Percentiles rank a stretch among this genome's conserved stretches.
phyloP scores from a whole-genome alignment of 2,797 vertebrate species.

The Limnodromus scolopaceus region DNA sequence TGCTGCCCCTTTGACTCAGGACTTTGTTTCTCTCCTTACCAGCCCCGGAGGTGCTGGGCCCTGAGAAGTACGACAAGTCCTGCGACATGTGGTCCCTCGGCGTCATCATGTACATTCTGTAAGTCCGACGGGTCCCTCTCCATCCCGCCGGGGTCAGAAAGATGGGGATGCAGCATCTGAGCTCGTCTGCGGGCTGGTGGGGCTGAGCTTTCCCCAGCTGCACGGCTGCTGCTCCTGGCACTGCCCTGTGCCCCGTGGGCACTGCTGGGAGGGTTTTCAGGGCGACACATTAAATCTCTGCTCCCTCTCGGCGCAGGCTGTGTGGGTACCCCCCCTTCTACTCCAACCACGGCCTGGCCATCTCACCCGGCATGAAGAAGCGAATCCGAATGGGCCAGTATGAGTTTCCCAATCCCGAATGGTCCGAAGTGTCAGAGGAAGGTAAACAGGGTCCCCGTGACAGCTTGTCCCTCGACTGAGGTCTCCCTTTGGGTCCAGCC shows the following conservation, averaged over 20 bases:
- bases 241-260: fast-evolving
- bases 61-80: conserved; percentile 98
- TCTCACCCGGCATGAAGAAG: conserved; percentile 97
- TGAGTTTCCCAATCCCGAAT: conserved; percentile 95
- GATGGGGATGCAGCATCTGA: not conserved
- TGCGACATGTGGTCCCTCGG: conserved; percentile 99
- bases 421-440: conserved; percentile 97
- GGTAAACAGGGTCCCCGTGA: conserved; percentile 68
- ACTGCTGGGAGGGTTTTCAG: not conserved
- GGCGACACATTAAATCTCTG: not conserved
- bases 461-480: not conserved
- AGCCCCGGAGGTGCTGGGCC: conserved; percentile 97
- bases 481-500: not conserved
- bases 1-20: not conserved
- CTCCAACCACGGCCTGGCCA: conserved; percentile 96
- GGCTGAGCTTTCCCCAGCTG: not conserved
- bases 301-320: conserved; percentile 76
- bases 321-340: conserved; percentile 98
- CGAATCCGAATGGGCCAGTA: conserved; percentile 96
- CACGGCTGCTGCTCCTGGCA: not conserved
- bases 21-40: not conserved
- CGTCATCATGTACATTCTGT: conserved; percentile 99
- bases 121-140: conserved; percentile 67
- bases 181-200: fast-evolving
- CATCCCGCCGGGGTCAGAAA: fast-evolving